These are phyloP conservation scores for Aspidiotus destructor DNA, from an alignment of 2,888 invertebrate species.

Conservation along the genomic window DNA sequence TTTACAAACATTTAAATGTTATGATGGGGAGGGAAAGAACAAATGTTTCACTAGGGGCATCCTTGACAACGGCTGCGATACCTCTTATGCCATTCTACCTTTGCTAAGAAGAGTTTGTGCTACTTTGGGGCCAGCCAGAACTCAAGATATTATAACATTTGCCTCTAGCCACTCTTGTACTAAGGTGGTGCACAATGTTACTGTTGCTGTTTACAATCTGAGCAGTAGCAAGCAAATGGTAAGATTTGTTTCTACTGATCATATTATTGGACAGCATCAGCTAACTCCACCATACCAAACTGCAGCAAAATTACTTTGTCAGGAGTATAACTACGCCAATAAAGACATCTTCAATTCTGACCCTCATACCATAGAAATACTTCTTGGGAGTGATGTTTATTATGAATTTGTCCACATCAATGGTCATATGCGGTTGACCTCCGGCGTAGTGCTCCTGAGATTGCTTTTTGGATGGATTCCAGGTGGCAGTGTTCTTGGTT, in stretches of 20 bases:
- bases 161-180: no score
- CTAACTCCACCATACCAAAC: neutral
- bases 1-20: neutral
- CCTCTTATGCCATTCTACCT: no score
- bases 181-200: no score
- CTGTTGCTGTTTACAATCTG: no score
- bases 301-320: neutral
- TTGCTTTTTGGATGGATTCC: neutral
- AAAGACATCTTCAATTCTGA: neutral
- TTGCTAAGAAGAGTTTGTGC: no score
- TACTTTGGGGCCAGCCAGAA: neutral
- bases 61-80: no score
- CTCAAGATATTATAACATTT: no score
- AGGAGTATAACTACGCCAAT: neutral
- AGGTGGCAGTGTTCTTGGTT: no score
- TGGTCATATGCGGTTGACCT: neutral
- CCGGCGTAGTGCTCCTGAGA: neutral
- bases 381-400: neutral
- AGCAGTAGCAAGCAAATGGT: no score
- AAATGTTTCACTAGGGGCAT: neutral
- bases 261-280: neutral
- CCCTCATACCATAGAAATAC: neutral
- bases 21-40: neutral
- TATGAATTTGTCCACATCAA: neutral
- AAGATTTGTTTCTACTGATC: neutral